Percentiles rank a stretch among this genome's conserved stretches.
Conservation (phyloP, 2,797 vertebrate genomes). For the Selene dorsalis region DNA sequence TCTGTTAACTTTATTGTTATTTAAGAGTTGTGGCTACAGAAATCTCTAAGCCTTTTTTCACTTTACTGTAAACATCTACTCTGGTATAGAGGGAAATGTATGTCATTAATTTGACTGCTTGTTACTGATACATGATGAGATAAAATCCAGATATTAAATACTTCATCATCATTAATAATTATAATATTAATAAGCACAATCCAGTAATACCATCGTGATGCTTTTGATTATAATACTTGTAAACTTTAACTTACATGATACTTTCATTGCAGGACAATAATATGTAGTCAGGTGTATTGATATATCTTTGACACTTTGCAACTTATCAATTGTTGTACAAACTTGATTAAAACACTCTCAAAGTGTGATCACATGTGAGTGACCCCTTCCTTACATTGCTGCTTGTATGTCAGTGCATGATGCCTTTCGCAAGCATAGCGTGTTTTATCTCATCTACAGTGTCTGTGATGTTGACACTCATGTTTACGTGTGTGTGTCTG, state of each 20-base stretch:
- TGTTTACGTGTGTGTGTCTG: constrained; percentile 15
- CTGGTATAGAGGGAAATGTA: neutral
- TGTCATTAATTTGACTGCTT: neutral
- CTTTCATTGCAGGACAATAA: neutral
- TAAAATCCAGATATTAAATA: neutral
- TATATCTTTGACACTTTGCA: too few relatives aligned
- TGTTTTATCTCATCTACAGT: neutral
- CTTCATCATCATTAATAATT: too few relatives aligned
- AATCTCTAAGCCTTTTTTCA: neutral
- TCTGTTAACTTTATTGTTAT: neutral
- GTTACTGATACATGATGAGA: neutral
- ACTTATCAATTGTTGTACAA: too few relatives aligned
- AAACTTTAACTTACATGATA: neutral
- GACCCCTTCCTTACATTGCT: neutral
- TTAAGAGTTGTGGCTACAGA: neutral
- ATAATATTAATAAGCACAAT: neutral
- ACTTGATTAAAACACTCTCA: too few relatives aligned
- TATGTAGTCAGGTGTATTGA: too few relatives aligned
- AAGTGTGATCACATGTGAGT: neutral
- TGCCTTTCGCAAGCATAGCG: neutral
- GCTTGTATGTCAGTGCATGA: constrained; percentile 1
- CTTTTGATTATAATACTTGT: neutral
- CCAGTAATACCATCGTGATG: neutral
- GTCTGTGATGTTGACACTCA: constrained; percentile 1
- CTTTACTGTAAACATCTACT: neutral